Base-by-base conservation (phyloP, 2,888 invertebrate species). In the Xanthorhoe spadicearia region DNA sequence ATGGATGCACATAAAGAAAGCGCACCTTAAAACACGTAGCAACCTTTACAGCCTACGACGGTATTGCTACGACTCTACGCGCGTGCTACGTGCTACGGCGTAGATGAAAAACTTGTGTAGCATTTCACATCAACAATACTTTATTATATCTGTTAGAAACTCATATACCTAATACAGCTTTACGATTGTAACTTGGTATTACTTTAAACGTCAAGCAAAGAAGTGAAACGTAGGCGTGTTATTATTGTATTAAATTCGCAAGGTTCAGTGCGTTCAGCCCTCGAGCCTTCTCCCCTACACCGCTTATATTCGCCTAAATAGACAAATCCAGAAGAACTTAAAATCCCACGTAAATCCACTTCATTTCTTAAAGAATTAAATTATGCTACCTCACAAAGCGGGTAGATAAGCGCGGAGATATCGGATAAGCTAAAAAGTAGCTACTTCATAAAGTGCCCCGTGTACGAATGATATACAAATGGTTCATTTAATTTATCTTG, bases 301-400 rank as follows among this genome's bases (percentile, higher is more conserved):
- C 73, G 77, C 79, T 82, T 80, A 79, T 77, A 73, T 77, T 79
- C 77, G 78, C 78, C 70, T 80, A 83, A 84, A 83, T 81, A 83
- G 77, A 79, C 79, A 82, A 84, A 83, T 82, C 80, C 75, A 74
- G 69, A 64, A 69, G 71, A 81, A 80, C 82, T 82, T 79, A 77
- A 83, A 83, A 79, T 77, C 78, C 79, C 69, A 75, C 76, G 71
- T 74, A 82, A 81, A 80, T 80, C 79, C 77, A 79, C 78, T 81
- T 80, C 72, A 74, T 80, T 80, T 74, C 68, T 75, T 70, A 72
- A 64, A 73, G 78, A 80, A 82, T 82, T 79, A 78, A 82, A 81
- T 82, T 81, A 82, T 78, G 76, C 75, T 79, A 74, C 75, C 72
- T 76, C 67, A 77, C 68, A 74, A 77, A 78, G 74, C 77, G 73